Evolutionary conservation across 1,140 invertebrate genomes (phyloP).

Genomic region (Drosophila hydei): DNA sequence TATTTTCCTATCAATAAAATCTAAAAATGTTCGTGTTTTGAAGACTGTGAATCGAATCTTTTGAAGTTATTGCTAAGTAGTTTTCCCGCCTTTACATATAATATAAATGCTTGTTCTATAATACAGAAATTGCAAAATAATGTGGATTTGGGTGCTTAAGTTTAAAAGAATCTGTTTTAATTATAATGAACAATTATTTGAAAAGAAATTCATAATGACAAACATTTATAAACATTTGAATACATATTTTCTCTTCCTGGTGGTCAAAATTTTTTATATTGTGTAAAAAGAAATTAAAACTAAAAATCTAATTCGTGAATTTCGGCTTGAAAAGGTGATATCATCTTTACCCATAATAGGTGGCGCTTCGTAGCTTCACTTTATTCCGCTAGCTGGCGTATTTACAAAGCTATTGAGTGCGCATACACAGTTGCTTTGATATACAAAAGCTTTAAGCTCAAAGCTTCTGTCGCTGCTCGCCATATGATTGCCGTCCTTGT

Average conservation of each 20-base stretch:
- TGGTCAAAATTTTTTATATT: too few relatives aligned
- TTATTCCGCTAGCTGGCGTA: conserved; percentile 19
- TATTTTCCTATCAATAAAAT: conserved; percentile 47
- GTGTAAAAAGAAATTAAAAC: too few relatives aligned
- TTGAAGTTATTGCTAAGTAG: conserved; percentile 4
- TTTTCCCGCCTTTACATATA: neutral
- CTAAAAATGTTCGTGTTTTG: conserved; percentile 20
- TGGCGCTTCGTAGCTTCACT: neutral
- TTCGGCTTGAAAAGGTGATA: neutral
- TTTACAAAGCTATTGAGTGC: conserved; percentile 1
- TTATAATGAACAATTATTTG: too few relatives aligned
- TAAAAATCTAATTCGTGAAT: too few relatives aligned
- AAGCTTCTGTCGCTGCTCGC: conserved; percentile 45
- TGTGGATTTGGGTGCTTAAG: too few relatives aligned
- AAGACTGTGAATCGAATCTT: conserved; percentile 19
- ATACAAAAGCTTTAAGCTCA: conserved; percentile 58
- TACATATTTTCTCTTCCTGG: too few relatives aligned
- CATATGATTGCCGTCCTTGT: conserved; percentile 83
- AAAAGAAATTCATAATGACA: too few relatives aligned
- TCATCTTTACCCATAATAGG: conserved; percentile 18
- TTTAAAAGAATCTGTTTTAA: too few relatives aligned
- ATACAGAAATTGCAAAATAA: too few relatives aligned
- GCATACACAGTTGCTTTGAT: conserved; percentile 32
- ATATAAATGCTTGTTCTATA: too few relatives aligned
- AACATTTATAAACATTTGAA: too few relatives aligned